These are phyloP conservation scores for Andrena bucephala DNA, from an alignment of 2,888 invertebrate species.

Conservation along the genomic window DNA sequence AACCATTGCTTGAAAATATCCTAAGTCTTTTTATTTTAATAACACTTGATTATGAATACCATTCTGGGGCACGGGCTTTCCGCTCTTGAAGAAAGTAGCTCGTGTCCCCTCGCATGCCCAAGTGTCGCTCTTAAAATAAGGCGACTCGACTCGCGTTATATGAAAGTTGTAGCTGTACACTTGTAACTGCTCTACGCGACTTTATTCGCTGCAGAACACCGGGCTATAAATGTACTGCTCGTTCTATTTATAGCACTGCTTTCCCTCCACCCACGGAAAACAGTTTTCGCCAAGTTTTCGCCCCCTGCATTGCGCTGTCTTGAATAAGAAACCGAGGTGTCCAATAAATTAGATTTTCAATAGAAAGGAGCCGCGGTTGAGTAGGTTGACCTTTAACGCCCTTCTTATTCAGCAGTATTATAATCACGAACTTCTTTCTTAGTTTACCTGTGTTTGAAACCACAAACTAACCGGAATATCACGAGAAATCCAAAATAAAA, in stretches of 20 bases:
- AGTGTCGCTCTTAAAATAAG: conserved; percentile 19
- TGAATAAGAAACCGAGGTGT: conserved; percentile 4
- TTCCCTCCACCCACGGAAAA: conserved; percentile 42
- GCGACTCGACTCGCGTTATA: conserved; percentile 12
- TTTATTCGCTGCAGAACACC: conserved; percentile 32
- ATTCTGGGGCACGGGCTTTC: too few relatives aligned
- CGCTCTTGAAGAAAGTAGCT: too few relatives aligned
- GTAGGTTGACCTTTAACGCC: conserved; percentile 4
- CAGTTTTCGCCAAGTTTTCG: conserved; percentile 37
- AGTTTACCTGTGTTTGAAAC: background rate
- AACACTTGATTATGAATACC: background rate
- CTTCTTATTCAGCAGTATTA: background rate
- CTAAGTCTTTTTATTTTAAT: too few relatives aligned
- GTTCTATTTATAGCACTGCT: conserved; percentile 47
- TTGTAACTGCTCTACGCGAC: conserved; percentile 12
- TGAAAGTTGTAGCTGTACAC: conserved; percentile 8
- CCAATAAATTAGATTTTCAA: conserved; percentile 29
- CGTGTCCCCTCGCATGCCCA: background rate
- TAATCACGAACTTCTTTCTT: conserved; percentile 12
- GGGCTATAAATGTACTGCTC: conserved; percentile 32
- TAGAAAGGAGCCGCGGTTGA: background rate
- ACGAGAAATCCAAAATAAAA: background rate
- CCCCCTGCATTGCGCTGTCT: background rate
- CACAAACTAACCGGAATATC: background rate
- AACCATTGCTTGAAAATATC: background rate